Conservation (phyloP, 2,797 vertebrate genomes). For the Pteronotus mesoamericanus region DNA sequence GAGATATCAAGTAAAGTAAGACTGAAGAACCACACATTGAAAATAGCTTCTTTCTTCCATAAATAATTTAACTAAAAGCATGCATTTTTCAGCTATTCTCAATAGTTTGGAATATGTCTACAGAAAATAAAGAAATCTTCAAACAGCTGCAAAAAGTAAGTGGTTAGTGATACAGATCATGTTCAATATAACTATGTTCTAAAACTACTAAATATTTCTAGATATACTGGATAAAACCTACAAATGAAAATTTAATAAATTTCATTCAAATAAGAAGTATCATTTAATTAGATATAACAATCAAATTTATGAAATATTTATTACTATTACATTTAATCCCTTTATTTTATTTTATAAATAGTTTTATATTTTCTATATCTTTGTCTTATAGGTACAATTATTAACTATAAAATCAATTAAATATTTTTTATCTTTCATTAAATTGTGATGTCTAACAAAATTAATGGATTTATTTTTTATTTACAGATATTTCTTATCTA, state of each 20-base stretch:
- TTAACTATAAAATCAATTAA: background rate
- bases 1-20: background rate
- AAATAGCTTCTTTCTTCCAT: background rate
- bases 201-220: background rate
- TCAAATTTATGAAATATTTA: background rate
- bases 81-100: background rate
- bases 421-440: background rate
- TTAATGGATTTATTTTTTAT: background rate
- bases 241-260: conserved; percentile 8
- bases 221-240: background rate
- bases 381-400: background rate
- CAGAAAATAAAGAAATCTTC: background rate
- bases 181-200: background rate
- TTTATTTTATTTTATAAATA: background rate
- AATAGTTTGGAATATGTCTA: background rate
- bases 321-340: background rate
- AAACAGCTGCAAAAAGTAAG: background rate
- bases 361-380: background rate
- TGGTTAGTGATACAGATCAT: background rate
- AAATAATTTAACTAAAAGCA: background rate
- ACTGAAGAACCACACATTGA: background rate
- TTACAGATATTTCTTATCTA: background rate
- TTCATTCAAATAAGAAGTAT: background rate
- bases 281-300: background rate
- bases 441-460: background rate